Percentiles rank a stretch among this genome's conserved stretches.
Evolutionary conservation across 1,140 invertebrate species (phyloP).

Genomic region (Nilaparvata lugens): DNA sequence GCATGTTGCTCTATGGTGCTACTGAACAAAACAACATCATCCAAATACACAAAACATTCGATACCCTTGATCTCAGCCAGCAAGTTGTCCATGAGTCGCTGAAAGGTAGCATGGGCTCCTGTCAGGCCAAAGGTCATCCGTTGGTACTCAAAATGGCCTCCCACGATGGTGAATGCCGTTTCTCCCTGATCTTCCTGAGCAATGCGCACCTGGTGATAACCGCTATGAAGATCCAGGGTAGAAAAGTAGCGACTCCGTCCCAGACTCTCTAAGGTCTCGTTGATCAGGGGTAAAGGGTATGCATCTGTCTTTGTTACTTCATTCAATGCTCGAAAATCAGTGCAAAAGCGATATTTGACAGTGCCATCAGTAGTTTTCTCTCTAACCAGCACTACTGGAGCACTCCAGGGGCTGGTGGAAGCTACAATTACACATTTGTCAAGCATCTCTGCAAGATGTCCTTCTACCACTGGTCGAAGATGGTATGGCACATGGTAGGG

Average conservation of each 20-base stretch:
- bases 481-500: too few species aligned
- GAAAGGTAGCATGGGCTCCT: conserved; percentile 18
- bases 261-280: conserved; percentile 33
- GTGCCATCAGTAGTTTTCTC: too few species aligned
- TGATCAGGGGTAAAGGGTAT: too few species aligned
- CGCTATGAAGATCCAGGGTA: conserved; percentile 20
- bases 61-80: conserved; percentile 19
- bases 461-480: too few species aligned
- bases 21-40: conserved; percentile 36
- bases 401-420: too few species aligned
- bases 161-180: conserved; percentile 23
- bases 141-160: conserved; percentile 19
- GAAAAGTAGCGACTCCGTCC: conserved; percentile 25
- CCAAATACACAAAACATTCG: conserved; percentile 34
- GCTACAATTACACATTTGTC: too few species aligned
- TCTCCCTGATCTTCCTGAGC: conserved; percentile 13
- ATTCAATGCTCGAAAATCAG: too few species aligned
- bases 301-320: too few species aligned
- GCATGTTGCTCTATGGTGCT: conserved; percentile 30
- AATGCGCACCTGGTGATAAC: conserved; percentile 31
- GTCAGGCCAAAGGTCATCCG: conserved; percentile 22
- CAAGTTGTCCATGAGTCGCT: conserved; percentile 30
- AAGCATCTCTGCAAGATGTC: too few species aligned
- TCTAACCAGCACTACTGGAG: too few species aligned
- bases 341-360: too few species aligned